Conservation (phyloP, 2,113 vertebrate species). For the Marmota flaviventris region DNA sequence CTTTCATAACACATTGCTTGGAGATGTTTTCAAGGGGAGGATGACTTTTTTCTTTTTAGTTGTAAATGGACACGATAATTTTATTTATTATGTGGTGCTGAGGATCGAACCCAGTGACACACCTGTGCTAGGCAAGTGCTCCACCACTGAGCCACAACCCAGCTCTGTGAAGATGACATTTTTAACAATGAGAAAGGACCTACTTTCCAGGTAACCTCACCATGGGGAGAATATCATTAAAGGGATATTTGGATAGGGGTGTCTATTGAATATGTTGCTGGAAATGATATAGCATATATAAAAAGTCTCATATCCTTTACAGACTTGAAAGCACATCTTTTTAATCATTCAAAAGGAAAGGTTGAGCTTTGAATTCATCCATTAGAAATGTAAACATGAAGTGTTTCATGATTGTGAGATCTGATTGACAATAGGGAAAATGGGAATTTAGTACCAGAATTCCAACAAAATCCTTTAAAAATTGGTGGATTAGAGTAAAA, state of each 20-base stretch:
- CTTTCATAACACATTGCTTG: not conserved
- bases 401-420: not conserved
- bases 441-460: not conserved
- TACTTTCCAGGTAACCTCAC: not conserved
- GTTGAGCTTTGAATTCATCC: slow-evolving; percentile 12
- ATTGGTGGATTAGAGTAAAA: not conserved
- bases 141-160: too few relatives aligned
- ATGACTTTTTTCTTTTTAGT: not conserved
- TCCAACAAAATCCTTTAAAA: slow-evolving; percentile 27
- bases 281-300: not conserved
- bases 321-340: not conserved
- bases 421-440: not conserved
- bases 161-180: not conserved
- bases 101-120: too few relatives aligned
- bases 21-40: not conserved
- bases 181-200: not conserved
- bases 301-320: not conserved
- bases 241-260: not conserved
- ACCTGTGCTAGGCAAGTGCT: too few relatives aligned
- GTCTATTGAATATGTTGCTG: not conserved
- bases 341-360: not conserved
- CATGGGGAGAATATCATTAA: not conserved
- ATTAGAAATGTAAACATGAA: slow-evolving; percentile 6
- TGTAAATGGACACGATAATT: too few relatives aligned
- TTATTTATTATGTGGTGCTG: too few relatives aligned